Conservation (phyloP, 1,140 invertebrate genomes). For the Dinoponera quadriceps region DNA sequence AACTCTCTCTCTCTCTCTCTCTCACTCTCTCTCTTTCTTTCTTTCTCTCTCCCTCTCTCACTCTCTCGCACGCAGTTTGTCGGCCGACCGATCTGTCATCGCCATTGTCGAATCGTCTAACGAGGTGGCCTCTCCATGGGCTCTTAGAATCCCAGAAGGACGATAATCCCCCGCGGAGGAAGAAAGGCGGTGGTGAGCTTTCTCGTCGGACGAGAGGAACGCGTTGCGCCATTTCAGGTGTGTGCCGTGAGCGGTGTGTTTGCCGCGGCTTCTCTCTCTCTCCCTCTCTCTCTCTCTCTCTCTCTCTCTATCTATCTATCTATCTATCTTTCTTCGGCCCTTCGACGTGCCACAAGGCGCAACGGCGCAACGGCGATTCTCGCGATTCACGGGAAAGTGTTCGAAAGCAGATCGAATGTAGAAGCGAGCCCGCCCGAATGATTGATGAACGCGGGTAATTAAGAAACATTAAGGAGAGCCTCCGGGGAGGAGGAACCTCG, state of each 20-base stretch:
- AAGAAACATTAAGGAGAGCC: slow-evolving; percentile 52
- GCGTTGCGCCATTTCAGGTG: slow-evolving; percentile 61
- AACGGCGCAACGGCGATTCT: neutral
- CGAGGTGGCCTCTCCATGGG: neutral
- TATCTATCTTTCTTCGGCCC: slow-evolving; percentile 4
- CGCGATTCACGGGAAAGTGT: slow-evolving; percentile 34
- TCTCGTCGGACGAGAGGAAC: slow-evolving; percentile 24
- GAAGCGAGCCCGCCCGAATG: neutral
- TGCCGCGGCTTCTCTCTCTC: too few relatives aligned
- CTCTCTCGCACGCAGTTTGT: too few relatives aligned
- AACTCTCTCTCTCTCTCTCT: neutral
- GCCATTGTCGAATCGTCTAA: slow-evolving; percentile 62
- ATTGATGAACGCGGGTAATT: slow-evolving; percentile 60
- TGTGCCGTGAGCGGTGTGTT: neutral
- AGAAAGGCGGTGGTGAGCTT: neutral
- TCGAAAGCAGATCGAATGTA: slow-evolving; percentile 32
- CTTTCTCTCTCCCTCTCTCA: slow-evolving; percentile 7
- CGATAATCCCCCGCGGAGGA: slow-evolving; percentile 39
- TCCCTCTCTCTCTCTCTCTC: too few relatives aligned
- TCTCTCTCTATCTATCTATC: too few relatives aligned
- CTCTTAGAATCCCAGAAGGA: slow-evolving; percentile 7
- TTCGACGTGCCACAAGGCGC: slow-evolving; percentile 14
- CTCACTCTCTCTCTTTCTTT: neutral
- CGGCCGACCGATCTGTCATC: slow-evolving; percentile 58
- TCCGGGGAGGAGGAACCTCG: slow-evolving; percentile 32